phyloP scores from a whole-genome alignment of 1,140 invertebrate genomes.

The Drosophila bocqueti region DNA sequence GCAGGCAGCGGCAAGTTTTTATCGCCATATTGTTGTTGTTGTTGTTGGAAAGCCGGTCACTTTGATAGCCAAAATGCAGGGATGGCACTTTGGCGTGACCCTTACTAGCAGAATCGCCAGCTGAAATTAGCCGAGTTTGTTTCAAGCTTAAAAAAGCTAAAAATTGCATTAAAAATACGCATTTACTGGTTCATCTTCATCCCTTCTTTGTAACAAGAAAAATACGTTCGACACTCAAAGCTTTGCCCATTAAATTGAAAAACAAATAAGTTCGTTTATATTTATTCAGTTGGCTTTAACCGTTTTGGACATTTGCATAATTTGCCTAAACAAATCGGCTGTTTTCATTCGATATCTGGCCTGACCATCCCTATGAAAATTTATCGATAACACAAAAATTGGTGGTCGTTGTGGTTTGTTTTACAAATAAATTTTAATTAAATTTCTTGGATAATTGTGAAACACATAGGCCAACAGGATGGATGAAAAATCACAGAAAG shows the following conservation, averaged over 20 bases:
- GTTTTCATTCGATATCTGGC: not conserved
- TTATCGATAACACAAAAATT: conserved; percentile 53
- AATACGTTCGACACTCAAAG: not conserved
- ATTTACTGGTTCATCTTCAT: not conserved
- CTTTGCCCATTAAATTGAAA: not conserved
- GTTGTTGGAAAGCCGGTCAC: conserved; percentile 33
- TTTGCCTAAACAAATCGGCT: not conserved
- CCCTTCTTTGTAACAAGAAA: not conserved
- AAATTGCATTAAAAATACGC: not conserved
- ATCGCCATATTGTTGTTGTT: conserved; percentile 30
- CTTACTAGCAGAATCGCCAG: not conserved
- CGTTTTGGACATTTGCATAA: not conserved
- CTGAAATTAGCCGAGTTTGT: not conserved
- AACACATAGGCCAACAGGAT: conserved; percentile 28
- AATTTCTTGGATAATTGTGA: conserved; percentile 1
- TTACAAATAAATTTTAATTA: conserved; percentile 5
- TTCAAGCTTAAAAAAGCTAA: not conserved
- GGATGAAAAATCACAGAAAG: conserved; percentile 67
- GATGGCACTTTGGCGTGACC: conserved; percentile 16
- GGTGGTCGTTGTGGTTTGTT: not conserved
- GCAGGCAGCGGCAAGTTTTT: conserved; percentile 37
- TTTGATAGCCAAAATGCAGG: conserved; percentile 25
- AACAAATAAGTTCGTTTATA: not conserved
- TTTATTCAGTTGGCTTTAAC: not conserved
- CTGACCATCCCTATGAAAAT: conserved; percentile 6